Conservation (phyloP, 1,140 invertebrate genomes). For the Ladona fulva region DNA sequence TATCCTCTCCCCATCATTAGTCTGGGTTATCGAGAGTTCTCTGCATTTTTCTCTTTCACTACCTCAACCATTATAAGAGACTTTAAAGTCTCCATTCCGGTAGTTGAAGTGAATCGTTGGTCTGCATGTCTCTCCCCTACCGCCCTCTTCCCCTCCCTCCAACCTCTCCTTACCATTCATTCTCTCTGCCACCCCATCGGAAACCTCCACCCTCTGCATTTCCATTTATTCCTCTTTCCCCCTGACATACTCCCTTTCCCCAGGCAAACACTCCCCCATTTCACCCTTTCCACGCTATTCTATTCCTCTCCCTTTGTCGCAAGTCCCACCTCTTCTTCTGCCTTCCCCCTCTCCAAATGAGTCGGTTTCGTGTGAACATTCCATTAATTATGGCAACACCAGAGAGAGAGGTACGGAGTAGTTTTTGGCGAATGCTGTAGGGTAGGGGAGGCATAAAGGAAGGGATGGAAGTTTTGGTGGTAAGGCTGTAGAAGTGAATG, state of each 20-base stretch:
- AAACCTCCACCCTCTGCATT: background rate
- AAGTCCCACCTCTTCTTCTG: background rate
- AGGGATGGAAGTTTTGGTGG: background rate
- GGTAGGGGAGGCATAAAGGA: background rate
- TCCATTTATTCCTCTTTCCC: background rate
- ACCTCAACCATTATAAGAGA: no score
- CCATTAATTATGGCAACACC: conserved; percentile 28
- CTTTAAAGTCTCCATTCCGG: no score
- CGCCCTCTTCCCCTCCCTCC: background rate
- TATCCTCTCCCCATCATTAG: no score
- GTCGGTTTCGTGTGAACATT: conserved; percentile 27
- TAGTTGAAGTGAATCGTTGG: no score
- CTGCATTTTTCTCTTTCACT: no score
- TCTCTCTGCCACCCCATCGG: background rate
- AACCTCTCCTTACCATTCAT: background rate
- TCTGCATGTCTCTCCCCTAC: background rate
- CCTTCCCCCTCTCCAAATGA: conserved; percentile 20
- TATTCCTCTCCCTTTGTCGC: background rate
- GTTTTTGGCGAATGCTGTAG: background rate
- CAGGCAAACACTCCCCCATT: background rate
- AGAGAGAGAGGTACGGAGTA: conserved; percentile 11
- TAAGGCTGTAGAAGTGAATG: no score
- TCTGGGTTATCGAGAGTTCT: no score
- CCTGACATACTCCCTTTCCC: background rate
- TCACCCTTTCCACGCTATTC: background rate